phyloP scores from a whole-genome alignment of 2,797 vertebrate species.

The Miopithecus talapoin region DNA sequence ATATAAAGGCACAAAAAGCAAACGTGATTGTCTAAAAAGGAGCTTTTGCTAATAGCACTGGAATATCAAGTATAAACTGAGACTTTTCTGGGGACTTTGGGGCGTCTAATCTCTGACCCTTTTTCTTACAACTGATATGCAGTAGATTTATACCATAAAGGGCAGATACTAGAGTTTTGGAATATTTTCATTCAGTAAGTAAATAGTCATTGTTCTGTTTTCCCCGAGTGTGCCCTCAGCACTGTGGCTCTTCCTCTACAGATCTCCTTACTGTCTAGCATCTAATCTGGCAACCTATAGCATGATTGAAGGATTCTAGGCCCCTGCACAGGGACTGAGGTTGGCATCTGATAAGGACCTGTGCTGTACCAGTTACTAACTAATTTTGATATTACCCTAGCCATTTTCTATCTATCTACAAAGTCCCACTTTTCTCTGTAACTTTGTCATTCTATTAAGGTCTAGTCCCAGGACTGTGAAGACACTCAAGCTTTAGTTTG shows the following conservation, averaged over 20 bases:
- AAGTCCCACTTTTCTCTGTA: not conserved
- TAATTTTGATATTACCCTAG: not conserved
- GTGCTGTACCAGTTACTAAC: not conserved
- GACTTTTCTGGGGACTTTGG: not conserved
- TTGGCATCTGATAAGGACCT: not conserved
- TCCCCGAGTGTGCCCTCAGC: not conserved
- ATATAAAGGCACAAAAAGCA: not conserved
- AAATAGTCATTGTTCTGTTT: not conserved
- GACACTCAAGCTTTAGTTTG: not conserved
- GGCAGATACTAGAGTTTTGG: not conserved
- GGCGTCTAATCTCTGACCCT: not conserved
- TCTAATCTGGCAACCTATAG: not conserved
- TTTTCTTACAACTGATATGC: not conserved
- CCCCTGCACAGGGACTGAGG: not conserved
- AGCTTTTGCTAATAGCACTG: not conserved
- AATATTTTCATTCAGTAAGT: conserved; percentile 2
- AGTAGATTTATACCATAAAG: not conserved
- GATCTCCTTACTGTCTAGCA: not conserved
- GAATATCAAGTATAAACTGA: not conserved
- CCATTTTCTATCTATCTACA: not conserved
- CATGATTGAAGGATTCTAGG: not conserved
- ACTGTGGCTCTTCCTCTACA: not conserved
- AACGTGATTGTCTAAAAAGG: not conserved
- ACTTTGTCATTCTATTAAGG: not conserved
- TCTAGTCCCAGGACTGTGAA: not conserved